Percentiles rank a stretch among this genome's conserved stretches.
phyloP scores from a whole-genome alignment of 1,140 invertebrate genomes.

The Cydia amplana region DNA sequence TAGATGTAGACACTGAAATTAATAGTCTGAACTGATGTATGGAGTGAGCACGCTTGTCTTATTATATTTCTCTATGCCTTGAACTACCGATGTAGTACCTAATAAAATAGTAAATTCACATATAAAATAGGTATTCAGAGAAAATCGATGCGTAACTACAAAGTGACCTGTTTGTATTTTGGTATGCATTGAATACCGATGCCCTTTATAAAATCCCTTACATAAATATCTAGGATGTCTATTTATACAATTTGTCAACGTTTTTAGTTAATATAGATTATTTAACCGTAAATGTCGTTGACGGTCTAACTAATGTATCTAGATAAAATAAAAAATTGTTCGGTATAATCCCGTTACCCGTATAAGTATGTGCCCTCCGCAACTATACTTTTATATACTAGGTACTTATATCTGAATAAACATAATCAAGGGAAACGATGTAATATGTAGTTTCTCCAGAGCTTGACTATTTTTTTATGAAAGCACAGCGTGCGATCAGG shows the following conservation, averaged over 20 bases:
- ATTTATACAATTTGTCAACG: background rate
- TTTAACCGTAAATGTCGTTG: constrained; percentile 10
- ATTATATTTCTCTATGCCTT: too few relatives aligned
- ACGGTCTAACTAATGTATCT: background rate
- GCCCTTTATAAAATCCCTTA: background rate
- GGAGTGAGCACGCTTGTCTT: too few relatives aligned
- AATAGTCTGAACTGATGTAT: too few relatives aligned
- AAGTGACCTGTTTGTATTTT: constrained; percentile 29
- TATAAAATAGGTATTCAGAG: background rate
- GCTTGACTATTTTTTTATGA: constrained; percentile 26
- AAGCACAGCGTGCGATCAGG: constrained; percentile 1
- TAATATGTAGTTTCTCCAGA: background rate
- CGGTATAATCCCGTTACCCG: background rate
- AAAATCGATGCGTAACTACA: constrained; percentile 26
- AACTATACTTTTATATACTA: too few relatives aligned
- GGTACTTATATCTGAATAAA: constrained; percentile 4
- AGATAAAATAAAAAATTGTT: background rate
- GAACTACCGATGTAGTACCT: background rate
- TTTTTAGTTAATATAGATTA: constrained; percentile 1
- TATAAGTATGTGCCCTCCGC: background rate
- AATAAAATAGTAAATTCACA: background rate
- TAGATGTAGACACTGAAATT: too few relatives aligned
- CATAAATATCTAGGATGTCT: constrained; percentile 3
- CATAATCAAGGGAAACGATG: background rate
- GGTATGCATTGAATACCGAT: constrained; percentile 19